phyloP scores from a whole-genome alignment of 2,888 invertebrate genomes.

The Andrena minutula region DNA sequence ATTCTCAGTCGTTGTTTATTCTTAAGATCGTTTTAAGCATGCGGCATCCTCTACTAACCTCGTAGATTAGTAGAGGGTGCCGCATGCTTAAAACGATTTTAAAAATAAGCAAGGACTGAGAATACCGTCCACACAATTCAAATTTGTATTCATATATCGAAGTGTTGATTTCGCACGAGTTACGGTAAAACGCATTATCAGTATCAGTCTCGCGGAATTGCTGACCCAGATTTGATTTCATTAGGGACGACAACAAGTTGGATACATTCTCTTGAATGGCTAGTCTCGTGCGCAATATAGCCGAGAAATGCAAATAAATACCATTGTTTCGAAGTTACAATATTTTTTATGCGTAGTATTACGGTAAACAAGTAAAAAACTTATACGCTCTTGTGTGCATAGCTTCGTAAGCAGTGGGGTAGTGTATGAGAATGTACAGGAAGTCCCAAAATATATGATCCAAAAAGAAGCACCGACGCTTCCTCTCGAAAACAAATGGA shows the following conservation, averaged over 20 bases:
- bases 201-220: not conserved
- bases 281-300: not conserved
- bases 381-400: not conserved
- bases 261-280: not conserved
- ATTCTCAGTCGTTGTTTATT: too few species aligned
- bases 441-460: not conserved
- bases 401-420: constrained; percentile 14
- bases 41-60: too few species aligned
- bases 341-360: not conserved
- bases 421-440: constrained; percentile 27
- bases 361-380: constrained; percentile 18
- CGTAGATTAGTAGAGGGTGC: too few species aligned
- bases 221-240: not conserved
- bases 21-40: too few species aligned
- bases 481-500: not conserved
- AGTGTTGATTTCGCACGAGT: not conserved
- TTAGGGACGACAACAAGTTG: not conserved
- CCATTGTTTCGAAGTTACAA: not conserved
- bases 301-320: not conserved
- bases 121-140: not conserved
- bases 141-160: not conserved
- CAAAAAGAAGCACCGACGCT: not conserved
- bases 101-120: too few species aligned
- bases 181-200: constrained; percentile 14
- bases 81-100: too few species aligned